Evolutionary conservation across 2,113 vertebrate species (phyloP).

Genomic region (Rattus rattus): DNA sequence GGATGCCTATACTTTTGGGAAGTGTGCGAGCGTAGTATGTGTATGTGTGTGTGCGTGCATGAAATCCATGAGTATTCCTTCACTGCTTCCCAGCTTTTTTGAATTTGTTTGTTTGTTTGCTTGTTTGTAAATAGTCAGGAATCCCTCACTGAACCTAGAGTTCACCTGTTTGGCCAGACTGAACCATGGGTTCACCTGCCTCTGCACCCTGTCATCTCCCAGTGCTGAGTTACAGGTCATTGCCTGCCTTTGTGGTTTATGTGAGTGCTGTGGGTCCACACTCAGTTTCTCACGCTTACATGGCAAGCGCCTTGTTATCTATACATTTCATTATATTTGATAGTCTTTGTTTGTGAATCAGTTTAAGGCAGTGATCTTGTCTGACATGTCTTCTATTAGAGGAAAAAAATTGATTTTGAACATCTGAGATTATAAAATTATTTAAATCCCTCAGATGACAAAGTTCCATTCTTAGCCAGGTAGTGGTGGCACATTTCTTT

Average conservation of each 20-base stretch:
- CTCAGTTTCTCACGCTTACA: background rate
- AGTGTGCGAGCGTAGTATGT: background rate
- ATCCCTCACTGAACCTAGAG: background rate
- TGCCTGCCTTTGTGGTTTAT: background rate
- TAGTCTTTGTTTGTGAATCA: background rate
- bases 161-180: background rate
- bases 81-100: background rate
- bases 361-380: constrained; percentile 7
- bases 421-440: constrained; percentile 21
- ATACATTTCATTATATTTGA: constrained; percentile 1
- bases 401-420: background rate
- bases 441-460: constrained; percentile 50
- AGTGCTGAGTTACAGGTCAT: background rate
- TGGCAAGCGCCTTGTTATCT: background rate
- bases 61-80: background rate
- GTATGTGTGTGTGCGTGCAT: background rate
- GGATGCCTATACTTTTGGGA: background rate
- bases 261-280: background rate
- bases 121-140: background rate
- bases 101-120: background rate
- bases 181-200: background rate
- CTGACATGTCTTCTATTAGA: background rate
- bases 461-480: background rate
- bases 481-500: background rate
- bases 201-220: background rate